phyloP scores from a whole-genome alignment of 1,140 invertebrate genomes.

The Meloidogyne exigua region DNA sequence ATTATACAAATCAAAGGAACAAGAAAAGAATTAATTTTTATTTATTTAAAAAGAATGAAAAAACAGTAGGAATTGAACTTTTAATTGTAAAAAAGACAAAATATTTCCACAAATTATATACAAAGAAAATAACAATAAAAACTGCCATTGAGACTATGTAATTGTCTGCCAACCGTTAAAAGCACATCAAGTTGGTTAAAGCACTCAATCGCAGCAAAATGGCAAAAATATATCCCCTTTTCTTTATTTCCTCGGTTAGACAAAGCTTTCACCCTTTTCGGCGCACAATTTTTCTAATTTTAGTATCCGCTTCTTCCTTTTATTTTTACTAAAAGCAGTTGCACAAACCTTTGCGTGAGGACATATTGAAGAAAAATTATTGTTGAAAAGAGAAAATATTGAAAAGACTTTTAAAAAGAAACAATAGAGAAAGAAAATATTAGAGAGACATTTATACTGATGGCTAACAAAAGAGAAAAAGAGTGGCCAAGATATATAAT shows the following conservation, averaged over 20 bases:
- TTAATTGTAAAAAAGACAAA: too few species aligned
- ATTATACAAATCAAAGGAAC: neutral
- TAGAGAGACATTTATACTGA: neutral
- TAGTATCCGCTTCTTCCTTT: neutral
- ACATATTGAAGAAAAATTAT: neutral
- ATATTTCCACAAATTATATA: neutral
- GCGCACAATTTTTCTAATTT: neutral
- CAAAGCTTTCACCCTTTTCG: neutral
- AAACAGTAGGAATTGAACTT: too few species aligned
- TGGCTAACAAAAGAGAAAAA: neutral
- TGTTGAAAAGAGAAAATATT: neutral
- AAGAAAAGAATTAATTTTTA: neutral
- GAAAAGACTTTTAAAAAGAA: neutral
- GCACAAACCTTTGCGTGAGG: conserved; percentile 1
- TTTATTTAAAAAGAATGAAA: neutral
- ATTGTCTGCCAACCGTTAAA: neutral
- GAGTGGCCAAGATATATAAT: too few species aligned
- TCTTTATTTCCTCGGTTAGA: neutral
- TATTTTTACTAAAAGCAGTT: neutral
- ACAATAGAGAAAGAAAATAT: neutral
- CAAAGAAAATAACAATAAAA: neutral
- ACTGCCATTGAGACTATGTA: neutral
- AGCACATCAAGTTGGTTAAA: neutral
- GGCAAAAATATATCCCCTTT: neutral
- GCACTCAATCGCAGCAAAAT: conserved; percentile 3